Base-by-base conservation (phyloP, 2,888 invertebrate species). In the Apomyelois bistriatella region DNA sequence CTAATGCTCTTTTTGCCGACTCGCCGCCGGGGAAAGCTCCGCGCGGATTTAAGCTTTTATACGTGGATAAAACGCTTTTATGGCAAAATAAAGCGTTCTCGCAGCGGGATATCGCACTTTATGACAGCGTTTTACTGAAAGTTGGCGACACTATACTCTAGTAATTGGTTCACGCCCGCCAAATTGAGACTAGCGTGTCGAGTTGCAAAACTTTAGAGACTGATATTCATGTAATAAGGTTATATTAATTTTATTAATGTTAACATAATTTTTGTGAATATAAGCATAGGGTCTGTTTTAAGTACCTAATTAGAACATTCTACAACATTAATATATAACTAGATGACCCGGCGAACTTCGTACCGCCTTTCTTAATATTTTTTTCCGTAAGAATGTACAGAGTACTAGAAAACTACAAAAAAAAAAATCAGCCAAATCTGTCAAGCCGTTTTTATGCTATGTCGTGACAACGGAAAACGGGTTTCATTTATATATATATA, bases 11-110 rank as follows among this genome's bases (percentile, higher is more conserved):
- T 89, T 89, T 89, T 86, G 82, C 85, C 81, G 73, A 76, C 74
- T 76, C 75, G 80, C 79, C 81, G 78, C 81, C 78, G 78, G 78
- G 87, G 88, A 89, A 88, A 89, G 89, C 88, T 87, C 85, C 76
- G 79, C 82, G 82, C 83, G 86, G 89, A 89, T 89, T 88, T 88
- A 85, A 89, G 89, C 88, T 89, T 89, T 89, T 89, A 88, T 87
- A 85, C 85, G 87, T 86, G 86, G 85, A 88, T 89, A 86, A 89
- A 89, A 86, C 86, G 89, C 87, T 88, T 88, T 89, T 87, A 90
- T 87, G 79, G 85, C 81, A 86, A 86, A 84, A 89, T 89, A 88
- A 89, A 89, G 83, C 82, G 85, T 86, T 86, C 85, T 81, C 85
- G 80, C 86, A 74, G 86, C 84, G 87, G 87, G 82, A 84, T 86